Evolutionary conservation across 2,113 vertebrate species (phyloP).

Genomic region (Crotophaga sulcirostris): DNA sequence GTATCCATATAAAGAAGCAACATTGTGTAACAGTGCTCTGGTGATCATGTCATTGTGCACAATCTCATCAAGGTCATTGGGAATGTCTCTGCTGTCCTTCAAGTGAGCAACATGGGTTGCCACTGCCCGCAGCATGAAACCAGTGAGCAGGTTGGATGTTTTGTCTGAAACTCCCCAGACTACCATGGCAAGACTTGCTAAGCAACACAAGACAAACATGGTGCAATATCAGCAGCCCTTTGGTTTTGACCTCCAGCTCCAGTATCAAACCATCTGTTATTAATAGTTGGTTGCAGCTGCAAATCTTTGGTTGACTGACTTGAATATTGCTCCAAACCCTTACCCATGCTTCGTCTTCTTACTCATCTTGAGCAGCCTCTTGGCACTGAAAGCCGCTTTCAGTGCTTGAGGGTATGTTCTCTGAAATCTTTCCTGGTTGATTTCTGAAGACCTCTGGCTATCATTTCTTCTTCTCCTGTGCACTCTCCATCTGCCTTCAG

Average conservation of each 20-base stretch:
- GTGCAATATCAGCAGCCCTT: not conserved
- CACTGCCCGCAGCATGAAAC: not conserved
- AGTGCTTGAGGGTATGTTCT: not conserved
- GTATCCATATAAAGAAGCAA: accelerated
- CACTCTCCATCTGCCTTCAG: not conserved
- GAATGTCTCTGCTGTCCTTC: not conserved
- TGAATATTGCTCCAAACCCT: not conserved
- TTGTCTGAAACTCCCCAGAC: not conserved
- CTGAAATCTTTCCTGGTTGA: not conserved
- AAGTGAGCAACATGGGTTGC: accelerated
- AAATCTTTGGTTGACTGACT: not conserved
- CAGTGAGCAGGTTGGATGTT: not conserved
- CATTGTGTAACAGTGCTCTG: not conserved
- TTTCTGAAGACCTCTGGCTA: not conserved
- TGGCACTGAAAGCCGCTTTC: not conserved
- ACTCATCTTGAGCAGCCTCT: not conserved
- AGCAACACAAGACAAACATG: not conserved
- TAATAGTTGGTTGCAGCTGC: not conserved
- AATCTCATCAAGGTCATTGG: accelerated
- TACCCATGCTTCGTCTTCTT: not conserved
- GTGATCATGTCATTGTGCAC: accelerated
- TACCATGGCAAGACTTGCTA: not conserved
- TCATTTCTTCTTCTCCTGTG: not conserved
- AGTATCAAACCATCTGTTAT: not conserved
- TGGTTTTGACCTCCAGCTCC: not conserved